Conservation (phyloP, 92 coral and sea anemone genomes). For the Heteractis magnifica region DNA sequence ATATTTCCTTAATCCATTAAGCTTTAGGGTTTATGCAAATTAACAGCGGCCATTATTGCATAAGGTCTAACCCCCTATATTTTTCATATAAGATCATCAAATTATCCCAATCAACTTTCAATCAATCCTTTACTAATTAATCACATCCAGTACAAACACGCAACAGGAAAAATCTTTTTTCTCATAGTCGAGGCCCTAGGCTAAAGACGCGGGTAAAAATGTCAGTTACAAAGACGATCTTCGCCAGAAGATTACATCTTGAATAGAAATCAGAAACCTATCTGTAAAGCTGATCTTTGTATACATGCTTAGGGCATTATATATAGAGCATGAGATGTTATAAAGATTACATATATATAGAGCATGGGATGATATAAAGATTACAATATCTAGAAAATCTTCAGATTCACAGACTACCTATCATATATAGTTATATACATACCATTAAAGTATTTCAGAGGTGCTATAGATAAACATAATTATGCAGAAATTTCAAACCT, state of each 20-base stretch:
- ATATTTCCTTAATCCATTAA: too few species aligned
- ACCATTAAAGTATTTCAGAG: not conserved
- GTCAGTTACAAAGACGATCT: not conserved
- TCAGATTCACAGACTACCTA: not conserved
- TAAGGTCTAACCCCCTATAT: too few species aligned
- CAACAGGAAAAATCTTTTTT: too few species aligned
- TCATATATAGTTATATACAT: not conserved
- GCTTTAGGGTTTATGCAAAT: too few species aligned
- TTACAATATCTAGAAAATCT: not conserved
- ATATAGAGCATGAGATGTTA: not conserved
- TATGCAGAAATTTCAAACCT: not conserved
- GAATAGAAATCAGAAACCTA: not conserved
- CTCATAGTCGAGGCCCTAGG: not conserved
- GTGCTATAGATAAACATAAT: not conserved
- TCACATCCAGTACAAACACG: too few species aligned
- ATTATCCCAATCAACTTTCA: too few species aligned
- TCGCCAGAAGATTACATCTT: not conserved
- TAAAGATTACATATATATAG: slow-evolving; percentile 4
- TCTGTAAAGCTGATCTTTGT: not conserved
- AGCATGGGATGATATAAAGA: not conserved
- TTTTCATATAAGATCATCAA: too few species aligned
- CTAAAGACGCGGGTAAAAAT: not conserved
- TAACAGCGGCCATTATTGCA: too few species aligned
- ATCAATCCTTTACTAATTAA: too few species aligned
- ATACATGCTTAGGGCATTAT: not conserved